These are phyloP conservation scores for Heliopora coerulea DNA, from an alignment of 92 coral and sea anemone species.

Conservation along the genomic window DNA sequence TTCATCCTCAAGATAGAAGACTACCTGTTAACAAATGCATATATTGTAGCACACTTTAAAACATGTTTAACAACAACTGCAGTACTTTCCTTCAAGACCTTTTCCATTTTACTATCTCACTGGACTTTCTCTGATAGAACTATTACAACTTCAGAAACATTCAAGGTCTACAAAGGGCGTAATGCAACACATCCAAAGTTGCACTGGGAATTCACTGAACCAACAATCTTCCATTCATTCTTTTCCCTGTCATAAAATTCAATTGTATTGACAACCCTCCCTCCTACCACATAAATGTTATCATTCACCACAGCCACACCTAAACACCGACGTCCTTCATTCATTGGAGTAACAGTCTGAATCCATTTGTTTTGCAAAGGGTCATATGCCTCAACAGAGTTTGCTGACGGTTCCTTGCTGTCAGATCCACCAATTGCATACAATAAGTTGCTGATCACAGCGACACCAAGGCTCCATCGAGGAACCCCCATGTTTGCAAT, in stretches of 20 bases:
- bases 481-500: constrained; percentile 85
- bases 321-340: constrained; percentile 96
- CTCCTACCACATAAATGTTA: constrained; percentile 96
- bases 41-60: too few relatives aligned
- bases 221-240: constrained; percentile 91
- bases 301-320: constrained; percentile 99
- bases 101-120: too few relatives aligned
- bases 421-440: constrained; percentile 99
- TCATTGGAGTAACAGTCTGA: constrained; percentile 85
- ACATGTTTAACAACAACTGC: too few relatives aligned
- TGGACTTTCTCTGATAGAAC: too few relatives aligned
- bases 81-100: too few relatives aligned
- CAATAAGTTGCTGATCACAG: constrained; percentile 74
- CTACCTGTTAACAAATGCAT: too few relatives aligned
- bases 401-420: constrained; percentile 81
- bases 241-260: constrained; percentile 90
- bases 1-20: too few relatives aligned
- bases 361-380: constrained; percentile 72
- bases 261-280: constrained; percentile 91
- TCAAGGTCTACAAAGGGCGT: constrained; percentile 43
- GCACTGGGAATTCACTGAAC: constrained; percentile 92
- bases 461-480: constrained; percentile 99
- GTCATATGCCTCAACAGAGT: constrained; percentile 91
- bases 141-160: too few relatives aligned
- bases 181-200: constrained; percentile 99